Base-by-base conservation (phyloP, 23 tunicate species). In the Botrylloides violaceus region DNA sequence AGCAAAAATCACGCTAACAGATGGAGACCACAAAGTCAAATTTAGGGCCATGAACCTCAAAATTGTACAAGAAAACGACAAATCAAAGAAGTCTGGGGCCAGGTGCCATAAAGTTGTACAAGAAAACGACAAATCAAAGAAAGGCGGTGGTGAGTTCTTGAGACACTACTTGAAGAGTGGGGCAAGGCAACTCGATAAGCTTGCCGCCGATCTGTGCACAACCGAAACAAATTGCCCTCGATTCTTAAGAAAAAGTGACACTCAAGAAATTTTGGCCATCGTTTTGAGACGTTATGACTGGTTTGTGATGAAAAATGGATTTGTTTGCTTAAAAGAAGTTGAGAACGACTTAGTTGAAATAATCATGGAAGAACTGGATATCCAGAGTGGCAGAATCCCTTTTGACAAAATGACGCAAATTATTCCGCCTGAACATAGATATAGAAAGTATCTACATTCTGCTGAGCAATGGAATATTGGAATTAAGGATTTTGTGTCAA, bases 371-470 rank as follows among this genome's bases (percentile, higher is more conserved):
- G 47, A 39, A 1, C 36, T 68, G 74, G 60, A 68, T 6, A 20
- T 26, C 21, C n/a, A 68, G 21, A 43, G 28, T 20, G 28, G 28
- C 32, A 38, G 0, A 6, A 68, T 68, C 4, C 26, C 58, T 19
- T 32, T 68, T 19, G 56, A 24, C 4, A 9, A 5, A 6, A 43
- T 68, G n/a, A 37, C 36, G 6, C n/a, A 32, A 9, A 28, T 68
- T 0, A 37, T 68, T 18, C 58, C 49, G 1, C 58, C 74, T 25
- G 58, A 68, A 1, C 28, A 38, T 26, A 25, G 37, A 22, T 5
- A 39, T 6, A 36, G 74, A 34, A 68, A 26, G 26, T 68, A 68
- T 68, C 57, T 68, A 43, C 58, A 68, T 68, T 23, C 74, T 36
- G 30, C 18, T 19, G 74, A 43, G 7, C 39, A 68, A 26, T 68